Evolutionary conservation across 2,888 invertebrate genomes (phyloP).

Genomic region (Leucania comma): DNA sequence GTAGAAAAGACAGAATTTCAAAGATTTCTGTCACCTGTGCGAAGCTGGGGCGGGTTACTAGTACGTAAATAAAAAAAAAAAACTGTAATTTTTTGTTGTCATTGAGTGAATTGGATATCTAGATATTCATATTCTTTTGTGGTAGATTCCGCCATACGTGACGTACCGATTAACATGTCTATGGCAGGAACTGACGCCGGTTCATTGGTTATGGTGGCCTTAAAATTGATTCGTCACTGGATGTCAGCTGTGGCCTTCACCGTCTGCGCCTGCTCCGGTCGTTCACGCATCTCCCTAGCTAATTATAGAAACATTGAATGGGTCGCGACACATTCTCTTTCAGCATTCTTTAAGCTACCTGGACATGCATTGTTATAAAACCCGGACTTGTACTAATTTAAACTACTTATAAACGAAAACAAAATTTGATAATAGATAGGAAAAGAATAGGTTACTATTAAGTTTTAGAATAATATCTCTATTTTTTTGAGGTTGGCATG

Average conservation of each 20-base stretch:
- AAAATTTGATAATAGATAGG: background rate
- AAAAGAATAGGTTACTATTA: background rate
- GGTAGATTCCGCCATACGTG: conserved; percentile 57
- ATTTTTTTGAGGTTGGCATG: too few relatives aligned
- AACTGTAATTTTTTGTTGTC: conserved; percentile 17
- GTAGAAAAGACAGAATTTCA: too few relatives aligned
- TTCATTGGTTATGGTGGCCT: conserved; percentile 57
- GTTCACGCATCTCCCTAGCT: conserved; percentile 78
- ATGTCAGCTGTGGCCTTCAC: conserved; percentile 74
- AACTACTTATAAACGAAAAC: background rate
- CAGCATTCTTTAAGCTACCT: conserved; percentile 33
- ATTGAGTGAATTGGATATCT: conserved; percentile 31
- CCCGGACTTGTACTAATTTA: background rate
- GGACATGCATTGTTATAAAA: conserved; percentile 20
- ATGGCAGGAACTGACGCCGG: conserved; percentile 62
- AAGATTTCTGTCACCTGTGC: too few relatives aligned
- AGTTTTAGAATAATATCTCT: background rate
- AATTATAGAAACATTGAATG: conserved; percentile 75
- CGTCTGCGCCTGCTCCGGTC: conserved; percentile 70
- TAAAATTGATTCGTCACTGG: conserved; percentile 67
- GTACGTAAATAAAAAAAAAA: conserved; percentile 15
- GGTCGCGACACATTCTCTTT: conserved; percentile 63
- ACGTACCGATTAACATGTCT: conserved; percentile 47
- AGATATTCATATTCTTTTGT: conserved; percentile 47
- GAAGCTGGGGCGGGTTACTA: too few relatives aligned